Evolutionary conservation across 2,888 invertebrate genomes (phyloP), one percentile per base, ranked within the genome.

Genomic region (Sturmia bella): DNA sequence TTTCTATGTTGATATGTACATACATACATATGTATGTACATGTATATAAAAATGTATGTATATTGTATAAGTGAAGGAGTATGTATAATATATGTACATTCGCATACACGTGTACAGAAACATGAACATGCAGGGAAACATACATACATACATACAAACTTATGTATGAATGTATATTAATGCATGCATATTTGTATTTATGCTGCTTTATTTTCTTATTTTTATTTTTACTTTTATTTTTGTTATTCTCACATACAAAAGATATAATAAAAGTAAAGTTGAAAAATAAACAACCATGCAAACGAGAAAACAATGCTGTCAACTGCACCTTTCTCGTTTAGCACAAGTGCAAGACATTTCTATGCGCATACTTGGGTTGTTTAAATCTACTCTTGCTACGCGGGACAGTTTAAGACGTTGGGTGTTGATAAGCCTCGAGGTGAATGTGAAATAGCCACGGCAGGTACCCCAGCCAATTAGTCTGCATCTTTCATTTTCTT

Each of bases 211-310:
- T 66, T 78, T 27, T 63, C 66, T 75, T 69, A 54, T 64, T 74
- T 73, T 70, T 77, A 50, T 82, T 73, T 21, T 21, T 75, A 50
- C 69, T 37, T 68, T 39, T 48, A 52, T 21, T 24, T 56, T 56
- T 57, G 52, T 15, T 21, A 69, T 69, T 61, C 61, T 63, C 56
- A 11, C 43, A 50, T 63, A 66, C 66, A 74, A 75, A 66, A 75
- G 69, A 50, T 66, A 78, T 61, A 59, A 77, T 63, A 54, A 70
- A 70, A 54, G 66, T 12, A 66, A 66, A 79, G 64, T 79, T 75
- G 61, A 19, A 39, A 70, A 66, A 79, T 78, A 74, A 74, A 74
- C 78, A 74, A 74, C 59, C 73, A 68, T 81, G 19, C 27, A 56
- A 66, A 19, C 19, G 43, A 21, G 43, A 48, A 32, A 76, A 69